phyloP scores from a whole-genome alignment of 2,113 vertebrate species.

The Danionella cerebrum region DNA sequence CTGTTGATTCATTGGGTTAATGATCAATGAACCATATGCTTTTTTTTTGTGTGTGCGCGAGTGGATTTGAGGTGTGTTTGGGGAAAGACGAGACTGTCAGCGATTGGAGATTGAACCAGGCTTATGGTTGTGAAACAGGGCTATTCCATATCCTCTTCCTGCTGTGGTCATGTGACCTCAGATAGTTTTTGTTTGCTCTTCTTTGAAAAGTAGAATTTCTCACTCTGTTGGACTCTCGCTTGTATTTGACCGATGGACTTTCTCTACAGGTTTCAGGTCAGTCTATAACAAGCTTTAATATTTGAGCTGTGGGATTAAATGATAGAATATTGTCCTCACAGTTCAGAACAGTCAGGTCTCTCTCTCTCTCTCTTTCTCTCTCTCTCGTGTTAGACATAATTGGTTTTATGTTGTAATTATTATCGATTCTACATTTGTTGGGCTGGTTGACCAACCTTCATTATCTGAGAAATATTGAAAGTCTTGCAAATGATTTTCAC shows the following conservation, averaged over 20 bases:
- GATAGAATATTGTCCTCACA: background rate
- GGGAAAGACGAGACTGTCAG: constrained; percentile 29
- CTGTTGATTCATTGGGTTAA: constrained; percentile 46
- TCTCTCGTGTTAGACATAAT: background rate
- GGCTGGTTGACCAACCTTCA: too few species aligned
- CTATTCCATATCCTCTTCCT: constrained; percentile 39
- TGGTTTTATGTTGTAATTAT: too few species aligned
- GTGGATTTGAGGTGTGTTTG: constrained; percentile 16
- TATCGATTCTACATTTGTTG: too few species aligned
- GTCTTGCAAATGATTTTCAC: too few species aligned
- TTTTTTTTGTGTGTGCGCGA: constrained; percentile 15
- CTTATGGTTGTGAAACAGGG: constrained; percentile 31
- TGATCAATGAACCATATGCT: too few species aligned
- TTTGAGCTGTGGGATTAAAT: background rate
- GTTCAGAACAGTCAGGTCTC: background rate
- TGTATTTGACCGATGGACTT: background rate
- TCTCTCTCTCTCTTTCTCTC: too few species aligned
- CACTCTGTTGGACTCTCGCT: background rate
- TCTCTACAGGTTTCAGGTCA: background rate
- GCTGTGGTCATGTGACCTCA: constrained; percentile 45
- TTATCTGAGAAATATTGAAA: too few species aligned
- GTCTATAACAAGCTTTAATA: too few species aligned
- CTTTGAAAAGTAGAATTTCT: background rate
- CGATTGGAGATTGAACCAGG: constrained; percentile 34
- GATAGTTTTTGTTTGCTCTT: background rate